A percentile compares a stretch with the other conserved stretches of the same genome.
These are phyloP conservation scores for Tyrannus savana DNA, from an alignment of 2,113 vertebrate species.

Conservation along the genomic window DNA sequence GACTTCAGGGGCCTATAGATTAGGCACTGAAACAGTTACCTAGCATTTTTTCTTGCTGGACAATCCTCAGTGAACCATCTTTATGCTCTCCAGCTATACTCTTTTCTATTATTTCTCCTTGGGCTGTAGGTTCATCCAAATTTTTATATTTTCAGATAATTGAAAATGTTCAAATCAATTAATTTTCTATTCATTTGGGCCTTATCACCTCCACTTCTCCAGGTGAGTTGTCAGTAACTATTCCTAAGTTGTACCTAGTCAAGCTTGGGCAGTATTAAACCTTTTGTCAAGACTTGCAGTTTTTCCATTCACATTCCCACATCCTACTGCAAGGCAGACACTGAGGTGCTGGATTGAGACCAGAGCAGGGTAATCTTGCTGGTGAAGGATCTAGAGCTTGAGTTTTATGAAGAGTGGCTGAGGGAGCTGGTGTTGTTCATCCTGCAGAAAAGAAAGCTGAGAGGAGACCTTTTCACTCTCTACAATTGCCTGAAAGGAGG, in stretches of 20 bases:
- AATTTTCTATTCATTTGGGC: background rate
- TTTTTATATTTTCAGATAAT: background rate
- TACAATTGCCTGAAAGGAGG: background rate
- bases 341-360: accelerated
- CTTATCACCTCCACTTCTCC: background rate
- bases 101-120: background rate
- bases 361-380: background rate
- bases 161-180: background rate
- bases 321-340: background rate
- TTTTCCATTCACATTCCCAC: background rate
- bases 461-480: background rate
- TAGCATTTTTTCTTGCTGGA: background rate
- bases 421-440: background rate
- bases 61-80: background rate
- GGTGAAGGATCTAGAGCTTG: background rate
- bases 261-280: background rate
- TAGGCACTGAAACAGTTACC: background rate
- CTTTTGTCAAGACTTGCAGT: background rate
- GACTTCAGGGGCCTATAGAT: background rate
- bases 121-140: background rate
- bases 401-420: background rate
- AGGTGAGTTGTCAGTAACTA: background rate
- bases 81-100: background rate
- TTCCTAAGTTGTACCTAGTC: background rate
- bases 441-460: background rate